These are phyloP conservation scores for Oscheius onirici DNA, from an alignment of 2,888 invertebrate genomes.

Conservation along the genomic window DNA sequence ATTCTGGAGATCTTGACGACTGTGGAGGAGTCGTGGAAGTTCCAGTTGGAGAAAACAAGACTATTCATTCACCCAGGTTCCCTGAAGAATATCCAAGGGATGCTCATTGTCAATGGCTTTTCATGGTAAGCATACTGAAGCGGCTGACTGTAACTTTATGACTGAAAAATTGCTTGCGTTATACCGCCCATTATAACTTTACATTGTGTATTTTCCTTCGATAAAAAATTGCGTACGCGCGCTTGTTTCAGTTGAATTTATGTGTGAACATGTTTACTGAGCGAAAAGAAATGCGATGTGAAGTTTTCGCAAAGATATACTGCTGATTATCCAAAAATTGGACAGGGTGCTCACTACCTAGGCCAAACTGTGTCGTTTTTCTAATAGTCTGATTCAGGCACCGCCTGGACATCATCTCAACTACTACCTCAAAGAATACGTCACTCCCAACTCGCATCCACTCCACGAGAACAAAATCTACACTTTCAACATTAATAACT, in stretches of 20 bases:
- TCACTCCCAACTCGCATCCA: conserved; percentile 45
- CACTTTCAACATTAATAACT: background rate
- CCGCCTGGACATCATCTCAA: conserved; percentile 57
- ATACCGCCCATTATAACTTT: too few relatives aligned
- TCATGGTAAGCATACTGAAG: conserved; percentile 45
- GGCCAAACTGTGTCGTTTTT: background rate
- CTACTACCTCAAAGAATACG: conserved; percentile 48
- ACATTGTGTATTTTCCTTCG: too few relatives aligned
- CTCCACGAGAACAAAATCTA: background rate
- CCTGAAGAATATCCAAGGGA: conserved; percentile 48
- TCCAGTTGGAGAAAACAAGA: conserved; percentile 17
- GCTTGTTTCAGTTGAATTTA: too few relatives aligned
- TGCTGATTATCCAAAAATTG: too few relatives aligned
- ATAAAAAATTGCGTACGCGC: too few relatives aligned
- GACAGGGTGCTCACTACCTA: too few relatives aligned
- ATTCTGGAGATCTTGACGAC: conserved; percentile 34
- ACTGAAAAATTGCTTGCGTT: background rate
- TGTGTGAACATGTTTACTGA: too few relatives aligned
- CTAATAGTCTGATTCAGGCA: conserved; percentile 27
- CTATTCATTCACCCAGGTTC: conserved; percentile 44
- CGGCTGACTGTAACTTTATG: too few relatives aligned
- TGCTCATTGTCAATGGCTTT: conserved; percentile 56
- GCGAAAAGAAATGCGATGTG: too few relatives aligned
- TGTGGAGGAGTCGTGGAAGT: conserved; percentile 46
- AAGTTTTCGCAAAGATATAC: too few relatives aligned